Evolutionary conservation across 2,113 vertebrate genomes (phyloP).

Genomic region (Amphiprion ocellaris): DNA sequence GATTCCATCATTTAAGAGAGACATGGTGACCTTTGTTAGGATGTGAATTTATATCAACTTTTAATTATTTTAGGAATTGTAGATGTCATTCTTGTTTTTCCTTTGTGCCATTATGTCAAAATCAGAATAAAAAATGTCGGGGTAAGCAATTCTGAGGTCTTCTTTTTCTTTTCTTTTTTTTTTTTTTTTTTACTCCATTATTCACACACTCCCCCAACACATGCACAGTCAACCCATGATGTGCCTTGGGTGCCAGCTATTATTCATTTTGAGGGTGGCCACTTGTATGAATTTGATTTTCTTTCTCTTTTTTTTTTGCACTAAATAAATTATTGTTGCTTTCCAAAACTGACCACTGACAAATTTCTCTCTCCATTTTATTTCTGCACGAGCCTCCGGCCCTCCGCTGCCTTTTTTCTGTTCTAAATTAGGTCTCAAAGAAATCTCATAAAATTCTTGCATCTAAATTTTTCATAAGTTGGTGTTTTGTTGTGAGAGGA

Average conservation of each 20-base stretch:
- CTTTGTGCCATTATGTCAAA: too few species aligned
- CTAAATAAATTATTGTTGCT: conserved; percentile 55
- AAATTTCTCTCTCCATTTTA: not conserved
- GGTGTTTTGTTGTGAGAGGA: conserved; percentile 33
- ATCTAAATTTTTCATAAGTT: conserved; percentile 55
- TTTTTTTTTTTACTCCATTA: conserved; percentile 7
- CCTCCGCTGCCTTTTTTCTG: conserved; percentile 15
- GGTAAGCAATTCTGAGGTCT: too few species aligned
- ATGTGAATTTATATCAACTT: too few species aligned
- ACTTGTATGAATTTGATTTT: not conserved
- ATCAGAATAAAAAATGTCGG: too few species aligned
- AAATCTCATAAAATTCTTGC: conserved; percentile 23
- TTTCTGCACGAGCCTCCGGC: conserved; percentile 11
- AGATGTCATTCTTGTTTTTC: too few species aligned
- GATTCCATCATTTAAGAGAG: too few species aligned
- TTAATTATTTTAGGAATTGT: too few species aligned
- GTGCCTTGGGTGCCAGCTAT: conserved; percentile 35
- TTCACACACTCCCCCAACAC: conserved; percentile 24
- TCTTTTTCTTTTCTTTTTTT: too few species aligned
- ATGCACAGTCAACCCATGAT: conserved; percentile 1
- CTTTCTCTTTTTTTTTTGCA: conserved; percentile 12
- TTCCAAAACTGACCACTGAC: conserved; percentile 30
- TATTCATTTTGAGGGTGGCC: conserved; percentile 32
- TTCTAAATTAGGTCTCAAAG: conserved; percentile 49
- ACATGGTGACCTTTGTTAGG: not conserved